Conservation (phyloP, 1,140 invertebrate species). For the Diorhabda carinulata region DNA sequence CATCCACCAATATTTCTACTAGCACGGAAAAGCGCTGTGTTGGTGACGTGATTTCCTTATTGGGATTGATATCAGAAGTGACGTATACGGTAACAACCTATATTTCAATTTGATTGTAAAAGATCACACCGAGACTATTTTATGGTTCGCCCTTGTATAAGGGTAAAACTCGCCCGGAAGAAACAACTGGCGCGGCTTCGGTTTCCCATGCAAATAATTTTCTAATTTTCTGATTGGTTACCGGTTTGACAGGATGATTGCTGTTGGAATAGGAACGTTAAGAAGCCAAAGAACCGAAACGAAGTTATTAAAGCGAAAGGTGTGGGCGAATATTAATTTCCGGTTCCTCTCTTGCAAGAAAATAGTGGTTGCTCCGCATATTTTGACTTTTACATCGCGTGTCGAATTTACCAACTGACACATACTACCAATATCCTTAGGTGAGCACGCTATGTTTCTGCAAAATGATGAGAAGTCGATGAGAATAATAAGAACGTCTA, state of each 20-base stretch:
- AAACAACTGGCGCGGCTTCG: no score
- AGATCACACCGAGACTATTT: no score
- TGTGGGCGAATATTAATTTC: background rate
- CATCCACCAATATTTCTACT: no score
- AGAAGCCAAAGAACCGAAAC: background rate
- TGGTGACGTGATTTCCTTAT: no score
- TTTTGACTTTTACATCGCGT: background rate
- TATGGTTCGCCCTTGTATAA: no score
- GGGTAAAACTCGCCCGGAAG: background rate
- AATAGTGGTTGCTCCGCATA: slow-evolving; percentile 2
- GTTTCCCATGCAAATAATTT: background rate
- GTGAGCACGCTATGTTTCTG: background rate
- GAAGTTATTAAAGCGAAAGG: slow-evolving; percentile 2
- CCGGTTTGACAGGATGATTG: background rate
- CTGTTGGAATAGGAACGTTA: background rate
- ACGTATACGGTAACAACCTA: no score
- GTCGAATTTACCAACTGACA: background rate
- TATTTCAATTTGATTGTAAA: no score
- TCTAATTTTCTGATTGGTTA: background rate
- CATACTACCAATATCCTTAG: slow-evolving; percentile 2
- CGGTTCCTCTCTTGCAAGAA: background rate
- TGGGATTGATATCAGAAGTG: no score
- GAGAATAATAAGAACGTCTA: background rate
- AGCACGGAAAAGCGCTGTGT: no score
- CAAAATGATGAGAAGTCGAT: background rate